phyloP scores from a whole-genome alignment of 2,888 invertebrate genomes.

The Dendrolimus houi region DNA sequence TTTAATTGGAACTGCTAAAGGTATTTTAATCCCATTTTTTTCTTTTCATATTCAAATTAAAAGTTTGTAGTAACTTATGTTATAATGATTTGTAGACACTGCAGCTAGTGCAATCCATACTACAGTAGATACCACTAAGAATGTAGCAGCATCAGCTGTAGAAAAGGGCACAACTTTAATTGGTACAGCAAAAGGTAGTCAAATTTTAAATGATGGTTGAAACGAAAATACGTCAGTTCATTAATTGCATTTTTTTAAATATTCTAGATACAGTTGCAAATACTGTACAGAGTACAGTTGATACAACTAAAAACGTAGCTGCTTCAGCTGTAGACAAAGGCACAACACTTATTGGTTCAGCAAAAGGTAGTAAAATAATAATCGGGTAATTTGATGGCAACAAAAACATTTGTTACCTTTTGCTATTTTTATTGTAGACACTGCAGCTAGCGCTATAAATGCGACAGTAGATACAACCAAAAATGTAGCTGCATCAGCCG shows the following conservation, averaged over 20 bases:
- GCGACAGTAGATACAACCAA: slow-evolving; percentile 38
- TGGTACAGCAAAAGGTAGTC: slow-evolving; percentile 34
- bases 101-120: slow-evolving; percentile 22
- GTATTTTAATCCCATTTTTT: slow-evolving; percentile 12
- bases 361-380: slow-evolving; percentile 19
- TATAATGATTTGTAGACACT: slow-evolving; percentile 20
- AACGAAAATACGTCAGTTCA: background rate
- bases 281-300: slow-evolving; percentile 31
- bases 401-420: slow-evolving; percentile 5
- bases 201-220: background rate
- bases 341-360: slow-evolving; percentile 26
- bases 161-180: slow-evolving; percentile 32
- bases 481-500: slow-evolving; percentile 30
- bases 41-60: slow-evolving; percentile 5
- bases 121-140: slow-evolving; percentile 31
- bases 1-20: slow-evolving; percentile 34
- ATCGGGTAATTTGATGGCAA: background rate
- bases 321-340: slow-evolving; percentile 39
- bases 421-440: slow-evolving; percentile 21
- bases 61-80: slow-evolving; percentile 3
- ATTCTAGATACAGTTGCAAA: slow-evolving; percentile 33
- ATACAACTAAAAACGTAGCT: slow-evolving; percentile 37
- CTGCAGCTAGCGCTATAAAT: slow-evolving; percentile 26
- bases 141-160: slow-evolving; percentile 25
- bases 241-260: background rate